A percentile compares a stretch with the other conserved stretches of the same genome.
phyloP scores from a whole-genome alignment of 2,797 vertebrate species.

The Ispidina lecontei region DNA sequence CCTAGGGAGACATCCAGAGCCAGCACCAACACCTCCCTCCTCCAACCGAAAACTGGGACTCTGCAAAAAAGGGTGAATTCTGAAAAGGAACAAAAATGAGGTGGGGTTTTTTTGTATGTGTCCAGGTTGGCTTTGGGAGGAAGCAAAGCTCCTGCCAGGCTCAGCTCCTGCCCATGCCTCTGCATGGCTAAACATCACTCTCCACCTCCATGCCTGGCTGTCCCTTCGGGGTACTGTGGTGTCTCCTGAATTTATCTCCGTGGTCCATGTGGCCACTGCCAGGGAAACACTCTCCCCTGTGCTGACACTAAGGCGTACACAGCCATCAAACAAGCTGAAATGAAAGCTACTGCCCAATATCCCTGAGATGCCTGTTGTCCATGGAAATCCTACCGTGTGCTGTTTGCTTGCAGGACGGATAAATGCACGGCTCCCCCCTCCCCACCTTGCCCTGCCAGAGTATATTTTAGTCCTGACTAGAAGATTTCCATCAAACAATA shows the following conservation, averaged over 20 bases:
- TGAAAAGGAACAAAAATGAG: background rate
- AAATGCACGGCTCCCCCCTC: background rate
- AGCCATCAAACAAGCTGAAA: background rate
- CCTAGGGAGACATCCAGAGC: conserved; percentile 73
- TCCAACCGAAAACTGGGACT: conserved; percentile 50
- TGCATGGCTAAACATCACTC: background rate
- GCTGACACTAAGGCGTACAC: background rate
- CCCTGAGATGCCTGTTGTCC: background rate
- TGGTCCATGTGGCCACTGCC: background rate
- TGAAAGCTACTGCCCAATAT: background rate
- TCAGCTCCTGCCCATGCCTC: background rate
- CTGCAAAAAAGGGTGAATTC: background rate
- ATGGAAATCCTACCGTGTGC: background rate
- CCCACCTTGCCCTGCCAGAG: background rate
- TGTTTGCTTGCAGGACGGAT: background rate
- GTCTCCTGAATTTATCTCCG: background rate
- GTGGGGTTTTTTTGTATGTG: background rate
- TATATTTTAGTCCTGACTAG: background rate
- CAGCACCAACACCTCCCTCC: conserved; percentile 71
- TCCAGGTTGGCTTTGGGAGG: background rate
- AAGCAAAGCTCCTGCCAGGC: background rate
- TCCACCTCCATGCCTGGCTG: rapidly evolving
- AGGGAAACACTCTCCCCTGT: background rate
- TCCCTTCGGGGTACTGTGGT: background rate
- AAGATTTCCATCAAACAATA: conserved; percentile 21